Evolutionary conservation across 2,797 vertebrate genomes (phyloP).

Genomic region (Eospalax fontanierii): DNA sequence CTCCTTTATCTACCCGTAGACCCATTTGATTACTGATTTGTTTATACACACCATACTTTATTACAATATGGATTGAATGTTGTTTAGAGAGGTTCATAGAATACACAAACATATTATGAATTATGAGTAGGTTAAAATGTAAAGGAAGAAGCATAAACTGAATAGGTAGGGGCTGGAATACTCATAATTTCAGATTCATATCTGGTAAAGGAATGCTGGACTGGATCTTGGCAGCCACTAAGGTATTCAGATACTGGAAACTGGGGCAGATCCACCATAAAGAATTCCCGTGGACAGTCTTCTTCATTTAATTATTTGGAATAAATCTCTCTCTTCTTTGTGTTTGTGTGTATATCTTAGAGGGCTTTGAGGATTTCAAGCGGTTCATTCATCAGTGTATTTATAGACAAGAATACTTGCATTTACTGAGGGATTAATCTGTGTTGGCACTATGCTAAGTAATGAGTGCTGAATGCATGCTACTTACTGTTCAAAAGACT

Average conservation of each 20-base stretch:
- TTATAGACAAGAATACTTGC: background rate
- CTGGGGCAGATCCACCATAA: background rate
- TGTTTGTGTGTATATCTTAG: background rate
- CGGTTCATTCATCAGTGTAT: background rate
- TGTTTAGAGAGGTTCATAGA: conserved; percentile 14
- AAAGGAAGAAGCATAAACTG: conserved; percentile 45
- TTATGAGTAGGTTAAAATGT: background rate
- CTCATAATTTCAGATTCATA: conserved; percentile 28
- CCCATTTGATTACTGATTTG: background rate
- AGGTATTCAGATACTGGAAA: background rate
- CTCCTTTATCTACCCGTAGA: background rate
- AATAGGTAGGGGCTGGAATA: background rate
- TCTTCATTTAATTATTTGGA: conserved; percentile 3
- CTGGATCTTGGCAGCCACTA: background rate
- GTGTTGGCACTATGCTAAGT: background rate
- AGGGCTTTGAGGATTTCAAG: background rate
- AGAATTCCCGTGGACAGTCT: background rate
- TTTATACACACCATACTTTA: background rate
- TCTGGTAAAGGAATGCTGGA: background rate
- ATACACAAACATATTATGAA: background rate
- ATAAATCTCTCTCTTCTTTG: background rate
- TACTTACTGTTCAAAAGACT: background rate
- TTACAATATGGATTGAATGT: background rate
- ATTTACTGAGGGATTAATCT: background rate
- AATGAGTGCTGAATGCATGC: background rate